A percentile compares a stretch with the other conserved stretches of the same genome.
phyloP scores from a whole-genome alignment of 2,113 vertebrate genomes.

The Myanophis thanlyinensis region DNA sequence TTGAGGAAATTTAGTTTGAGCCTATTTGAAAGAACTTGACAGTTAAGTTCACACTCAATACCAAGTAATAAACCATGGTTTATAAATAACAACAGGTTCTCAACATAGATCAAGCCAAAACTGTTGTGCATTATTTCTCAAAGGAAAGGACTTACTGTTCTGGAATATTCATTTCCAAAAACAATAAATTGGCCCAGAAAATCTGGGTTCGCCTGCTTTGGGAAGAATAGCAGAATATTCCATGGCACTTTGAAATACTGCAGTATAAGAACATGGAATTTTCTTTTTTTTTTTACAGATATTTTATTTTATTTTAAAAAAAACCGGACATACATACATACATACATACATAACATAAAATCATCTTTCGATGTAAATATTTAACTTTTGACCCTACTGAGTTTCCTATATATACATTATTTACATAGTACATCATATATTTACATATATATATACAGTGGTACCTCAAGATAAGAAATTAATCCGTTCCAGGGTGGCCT shows the following conservation, averaged over 20 bases:
- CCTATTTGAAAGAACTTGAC: neutral
- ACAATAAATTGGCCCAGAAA: neutral
- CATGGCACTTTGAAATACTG: neutral
- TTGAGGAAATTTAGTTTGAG: neutral
- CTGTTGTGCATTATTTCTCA: neutral
- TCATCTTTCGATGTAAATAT: no score
- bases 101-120: neutral
- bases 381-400: no score
- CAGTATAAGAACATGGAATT: neutral
- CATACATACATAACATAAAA: no score
- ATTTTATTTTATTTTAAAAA: no score
- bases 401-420: no score
- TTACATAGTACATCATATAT: no score
- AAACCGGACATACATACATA: no score
- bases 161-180: neutral
- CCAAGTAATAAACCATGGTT: neutral
- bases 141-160: neutral
- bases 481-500: no score
- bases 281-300: no score
- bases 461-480: no score
- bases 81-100: neutral
- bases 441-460: no score
- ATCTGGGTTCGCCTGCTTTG: neutral
- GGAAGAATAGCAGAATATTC: neutral
- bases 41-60: neutral